A percentile compares a stretch with the other conserved stretches of the same genome.
These are phyloP conservation scores for Patella pellucida DNA, from an alignment of 2,888 invertebrate species.

Conservation along the genomic window DNA sequence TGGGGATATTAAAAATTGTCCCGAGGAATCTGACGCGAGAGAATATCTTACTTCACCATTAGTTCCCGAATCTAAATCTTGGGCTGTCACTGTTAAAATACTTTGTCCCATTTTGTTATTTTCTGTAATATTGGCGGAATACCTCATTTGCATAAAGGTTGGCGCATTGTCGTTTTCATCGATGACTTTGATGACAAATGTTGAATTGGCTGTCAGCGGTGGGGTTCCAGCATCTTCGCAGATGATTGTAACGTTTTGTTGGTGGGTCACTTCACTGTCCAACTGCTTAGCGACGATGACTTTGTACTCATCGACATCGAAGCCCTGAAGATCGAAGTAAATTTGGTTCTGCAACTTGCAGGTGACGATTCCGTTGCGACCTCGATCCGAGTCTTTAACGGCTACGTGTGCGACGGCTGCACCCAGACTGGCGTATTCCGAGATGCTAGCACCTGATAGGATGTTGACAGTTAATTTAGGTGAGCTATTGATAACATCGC, in stretches of 20 bases:
- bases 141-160: conserved; percentile 44
- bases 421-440: conserved; percentile 56
- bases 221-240: conserved; percentile 62
- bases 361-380: conserved; percentile 54
- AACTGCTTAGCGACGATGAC: conserved; percentile 53
- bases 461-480: conserved; percentile 75
- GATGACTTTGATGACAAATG: conserved; percentile 54
- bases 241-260: conserved; percentile 53
- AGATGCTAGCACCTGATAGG: conserved; percentile 44
- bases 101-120: conserved; percentile 58
- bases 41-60: conserved; percentile 48
- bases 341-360: conserved; percentile 42
- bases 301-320: conserved; percentile 51
- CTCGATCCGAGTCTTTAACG: conserved; percentile 62
- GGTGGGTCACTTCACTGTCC: conserved; percentile 55
- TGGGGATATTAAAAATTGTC: conserved; percentile 47
- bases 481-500: conserved; percentile 94
- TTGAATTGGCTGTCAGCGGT: conserved; percentile 49
- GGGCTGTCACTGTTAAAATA: conserved; percentile 54
- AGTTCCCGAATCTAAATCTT: conserved; percentile 52
- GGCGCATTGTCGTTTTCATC: conserved; percentile 67
- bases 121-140: conserved; percentile 53
- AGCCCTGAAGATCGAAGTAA: conserved; percentile 47
- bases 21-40: conserved; percentile 44
- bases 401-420: conserved; percentile 60